Evolutionary conservation across 2,888 invertebrate species (phyloP), one percentile per base, ranked within the genome.

Genomic region (Laothoe populi): DNA sequence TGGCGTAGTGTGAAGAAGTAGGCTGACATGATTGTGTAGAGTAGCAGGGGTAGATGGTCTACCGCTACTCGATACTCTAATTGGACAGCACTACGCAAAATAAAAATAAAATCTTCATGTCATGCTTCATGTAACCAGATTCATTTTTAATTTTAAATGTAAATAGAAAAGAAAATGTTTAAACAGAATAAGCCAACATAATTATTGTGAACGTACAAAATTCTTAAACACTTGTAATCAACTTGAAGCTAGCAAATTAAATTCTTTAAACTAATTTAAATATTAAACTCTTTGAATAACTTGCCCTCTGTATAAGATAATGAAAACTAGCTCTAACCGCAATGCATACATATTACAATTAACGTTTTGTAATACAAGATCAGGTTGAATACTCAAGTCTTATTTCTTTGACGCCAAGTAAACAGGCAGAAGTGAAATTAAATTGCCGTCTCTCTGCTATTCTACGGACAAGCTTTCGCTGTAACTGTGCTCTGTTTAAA

Each of bases 381-480:
- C 64, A 68, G 63, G 65, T 67, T 72, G 68, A 70, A 72, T 68
- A 68, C 68, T 73, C 68, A 71, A 71, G 70, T 71, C 71, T 68
- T 69, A 67, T 74, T 75, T 71, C 71, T 75, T 73, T 75, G 71
- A 72, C 66, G 66, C 57, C 57, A 64, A 64, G 71, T 69, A 74
- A 74, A 73, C 73, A 76, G 74, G 65, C 71, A 68, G 67, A 67
- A 69, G 74, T 68, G 69, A 81, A 81, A 82, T 82, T 78, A 76
- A 81, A 82, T 81, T 80, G 68, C 69, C 68, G 66, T 66, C 69
- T 66, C 71, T 66, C 63, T 66, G 72, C 72, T 71, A 72, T 78
- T 75, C 75, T 78, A 74, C 66, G 46, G 63, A 64, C 46, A 46
- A 66, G 68, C 65, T 70, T 74, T 71, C 67, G 67, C 69, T 75